Evolutionary conservation across 2,797 vertebrate species (phyloP).

Genomic region (Smutsia temminckii): DNA sequence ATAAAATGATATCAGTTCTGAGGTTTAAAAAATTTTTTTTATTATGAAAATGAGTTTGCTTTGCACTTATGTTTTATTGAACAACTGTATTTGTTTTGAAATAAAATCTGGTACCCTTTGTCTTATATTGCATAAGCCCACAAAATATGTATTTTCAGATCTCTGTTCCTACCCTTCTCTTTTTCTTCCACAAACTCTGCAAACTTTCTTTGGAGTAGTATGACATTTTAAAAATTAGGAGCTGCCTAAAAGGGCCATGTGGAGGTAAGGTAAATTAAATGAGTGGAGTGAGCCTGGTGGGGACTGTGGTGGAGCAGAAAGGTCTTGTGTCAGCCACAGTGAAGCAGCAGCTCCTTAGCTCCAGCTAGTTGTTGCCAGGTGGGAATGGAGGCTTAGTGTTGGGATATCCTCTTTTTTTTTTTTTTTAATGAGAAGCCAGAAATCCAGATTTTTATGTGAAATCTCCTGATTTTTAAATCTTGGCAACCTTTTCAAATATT

Average conservation of each 20-base stretch:
- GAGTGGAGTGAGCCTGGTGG: not conserved
- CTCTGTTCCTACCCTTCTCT: not conserved
- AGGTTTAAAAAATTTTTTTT: not conserved
- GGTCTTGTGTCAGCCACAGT: not conserved
- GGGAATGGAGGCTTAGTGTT: not conserved
- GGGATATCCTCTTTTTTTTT: not conserved
- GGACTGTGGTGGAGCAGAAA: constrained; percentile 29
- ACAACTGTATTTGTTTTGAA: constrained; percentile 11
- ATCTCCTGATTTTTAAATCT: constrained; percentile 73
- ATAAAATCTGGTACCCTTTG: not conserved
- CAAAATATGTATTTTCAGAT: not conserved
- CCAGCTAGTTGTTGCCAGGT: constrained; percentile 30
- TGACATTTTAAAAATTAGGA: not conserved
- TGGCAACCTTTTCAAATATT: constrained; percentile 71
- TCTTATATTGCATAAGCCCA: not conserved
- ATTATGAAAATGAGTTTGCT: constrained; percentile 33
- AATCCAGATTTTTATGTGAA: constrained; percentile 68
- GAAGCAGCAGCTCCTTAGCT: not conserved
- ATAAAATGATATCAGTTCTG: not conserved
- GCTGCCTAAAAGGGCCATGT: not conserved
- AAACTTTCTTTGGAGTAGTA: constrained; percentile 10
- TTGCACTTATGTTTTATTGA: not conserved
- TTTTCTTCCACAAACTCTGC: constrained; percentile 6
- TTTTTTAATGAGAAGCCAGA: constrained; percentile 38
- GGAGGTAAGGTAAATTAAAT: constrained; percentile 21